These are phyloP conservation scores for Protobothrops mucrosquamatus DNA, from an alignment of 2,113 vertebrate species.

Conservation along the genomic window DNA sequence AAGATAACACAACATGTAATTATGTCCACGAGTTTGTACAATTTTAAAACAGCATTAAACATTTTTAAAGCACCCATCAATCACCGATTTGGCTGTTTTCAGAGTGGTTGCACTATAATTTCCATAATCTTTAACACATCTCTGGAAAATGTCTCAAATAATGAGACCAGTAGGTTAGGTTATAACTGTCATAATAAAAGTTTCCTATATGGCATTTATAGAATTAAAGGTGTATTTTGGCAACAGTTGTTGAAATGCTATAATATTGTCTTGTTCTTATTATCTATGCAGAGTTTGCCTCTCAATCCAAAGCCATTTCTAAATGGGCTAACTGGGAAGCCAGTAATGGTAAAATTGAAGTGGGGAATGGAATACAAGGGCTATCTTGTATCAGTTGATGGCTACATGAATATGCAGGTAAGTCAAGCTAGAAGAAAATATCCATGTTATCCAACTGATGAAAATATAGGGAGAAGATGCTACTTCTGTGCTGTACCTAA, in stretches of 20 bases:
- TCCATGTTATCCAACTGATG: neutral
- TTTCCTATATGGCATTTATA: neutral
- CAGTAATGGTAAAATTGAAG: conserved; percentile 98
- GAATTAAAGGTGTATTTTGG: neutral
- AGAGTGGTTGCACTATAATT: neutral
- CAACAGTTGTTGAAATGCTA: neutral
- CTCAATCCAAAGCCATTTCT: conserved; percentile 97
- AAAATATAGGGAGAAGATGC: neutral
- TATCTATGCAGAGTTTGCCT: conserved; percentile 84
- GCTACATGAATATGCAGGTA: conserved; percentile 99
- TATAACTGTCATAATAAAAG: neutral
- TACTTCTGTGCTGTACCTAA: neutral
- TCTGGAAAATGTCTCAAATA: neutral
- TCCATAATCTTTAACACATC: neutral
- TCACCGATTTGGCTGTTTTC: neutral
- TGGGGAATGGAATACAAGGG: conserved; percentile 99
- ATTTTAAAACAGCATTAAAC: neutral
- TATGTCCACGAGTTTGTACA: neutral
- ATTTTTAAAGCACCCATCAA: neutral
- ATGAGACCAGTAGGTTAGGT: neutral
- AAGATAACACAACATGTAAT: neutral
- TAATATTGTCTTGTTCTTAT: neutral
- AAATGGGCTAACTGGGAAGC: conserved; percentile 95
- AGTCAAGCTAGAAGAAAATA: neutral
- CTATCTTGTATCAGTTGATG: conserved; percentile 95